These are phyloP conservation scores for Hippocampus zosterae DNA, from an alignment of 2,113 vertebrate genomes.

Conservation along the genomic window DNA sequence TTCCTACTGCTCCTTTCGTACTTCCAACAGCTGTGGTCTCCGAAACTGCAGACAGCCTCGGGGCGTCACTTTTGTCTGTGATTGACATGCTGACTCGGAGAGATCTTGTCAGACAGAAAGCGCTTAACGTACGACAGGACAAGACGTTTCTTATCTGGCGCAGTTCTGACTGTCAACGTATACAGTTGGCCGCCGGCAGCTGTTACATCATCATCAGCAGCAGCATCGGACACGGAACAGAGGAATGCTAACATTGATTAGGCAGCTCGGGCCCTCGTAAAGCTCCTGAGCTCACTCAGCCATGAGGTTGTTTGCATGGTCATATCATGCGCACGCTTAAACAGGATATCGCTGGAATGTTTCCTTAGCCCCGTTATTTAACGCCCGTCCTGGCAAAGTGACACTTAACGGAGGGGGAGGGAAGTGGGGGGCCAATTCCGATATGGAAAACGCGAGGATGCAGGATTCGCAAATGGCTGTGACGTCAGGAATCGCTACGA, in stretches of 20 bases:
- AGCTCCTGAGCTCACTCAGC: slow-evolving; percentile 59
- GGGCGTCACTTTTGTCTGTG: background rate
- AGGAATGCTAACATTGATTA: slow-evolving; percentile 66
- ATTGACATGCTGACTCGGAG: slow-evolving; percentile 30
- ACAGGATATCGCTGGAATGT: slow-evolving; percentile 68
- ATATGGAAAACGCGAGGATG: slow-evolving; percentile 50
- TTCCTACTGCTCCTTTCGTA: background rate
- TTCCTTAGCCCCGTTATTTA: slow-evolving; percentile 54
- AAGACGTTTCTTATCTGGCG: background rate
- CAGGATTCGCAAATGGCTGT: slow-evolving; percentile 34
- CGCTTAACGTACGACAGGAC: background rate
- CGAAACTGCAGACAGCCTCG: background rate
- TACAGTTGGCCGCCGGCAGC: slow-evolving; percentile 8
- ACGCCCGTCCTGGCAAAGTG: slow-evolving; percentile 34
- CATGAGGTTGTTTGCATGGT: slow-evolving; percentile 60
- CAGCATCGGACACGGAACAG: slow-evolving; percentile 53
- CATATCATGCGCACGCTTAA: slow-evolving; percentile 64
- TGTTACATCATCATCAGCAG: slow-evolving; percentile 69
- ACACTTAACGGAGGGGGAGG: slow-evolving; percentile 54
- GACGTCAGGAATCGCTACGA: slow-evolving; percentile 1
- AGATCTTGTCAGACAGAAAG: slow-evolving; percentile 12
- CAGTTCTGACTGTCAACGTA: background rate
- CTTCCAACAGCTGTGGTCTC: background rate
- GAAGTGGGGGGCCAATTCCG: slow-evolving; percentile 19
- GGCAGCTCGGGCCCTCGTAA: slow-evolving; percentile 48